These are phyloP conservation scores for Eulithis prunata DNA, from an alignment of 2,888 invertebrate genomes.

Conservation along the genomic window DNA sequence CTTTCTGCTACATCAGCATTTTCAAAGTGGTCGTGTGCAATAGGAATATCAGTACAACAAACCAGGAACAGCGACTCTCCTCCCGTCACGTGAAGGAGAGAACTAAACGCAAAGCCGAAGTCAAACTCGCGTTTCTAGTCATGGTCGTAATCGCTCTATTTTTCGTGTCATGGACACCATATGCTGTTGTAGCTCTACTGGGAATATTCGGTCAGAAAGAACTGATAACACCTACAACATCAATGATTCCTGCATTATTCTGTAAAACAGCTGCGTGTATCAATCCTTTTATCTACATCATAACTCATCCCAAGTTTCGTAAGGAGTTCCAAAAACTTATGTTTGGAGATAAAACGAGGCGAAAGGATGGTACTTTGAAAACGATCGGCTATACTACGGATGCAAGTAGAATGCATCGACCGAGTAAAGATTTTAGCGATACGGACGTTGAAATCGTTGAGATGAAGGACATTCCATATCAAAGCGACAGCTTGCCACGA, in stretches of 20 bases:
- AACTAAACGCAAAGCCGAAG: constrained; percentile 88
- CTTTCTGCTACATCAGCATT: constrained; percentile 89
- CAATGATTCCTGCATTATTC: constrained; percentile 91
- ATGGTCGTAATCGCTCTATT: constrained; percentile 89
- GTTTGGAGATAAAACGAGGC: constrained; percentile 67
- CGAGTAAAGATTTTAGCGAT: constrained; percentile 74
- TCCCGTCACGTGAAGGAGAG: constrained; percentile 85
- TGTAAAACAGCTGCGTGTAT: constrained; percentile 92
- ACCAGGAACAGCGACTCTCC: constrained; percentile 78
- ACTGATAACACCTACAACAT: constrained; percentile 87
- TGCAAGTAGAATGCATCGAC: constrained; percentile 60
- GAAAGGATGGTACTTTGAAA: constrained; percentile 69
- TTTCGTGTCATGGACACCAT: constrained; percentile 93
- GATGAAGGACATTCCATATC: constrained; percentile 78
- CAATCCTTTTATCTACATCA: constrained; percentile 92
- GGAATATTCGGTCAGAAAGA: constrained; percentile 88
- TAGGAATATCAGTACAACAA: constrained; percentile 72
- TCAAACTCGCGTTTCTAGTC: constrained; percentile 88
- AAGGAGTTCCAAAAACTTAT: constrained; percentile 83
- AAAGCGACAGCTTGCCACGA: constrained; percentile 46
- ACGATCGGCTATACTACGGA: constrained; percentile 68
- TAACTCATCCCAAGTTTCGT: constrained; percentile 91
- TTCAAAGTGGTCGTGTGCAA: constrained; percentile 85
- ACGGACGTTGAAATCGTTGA: constrained; percentile 82
- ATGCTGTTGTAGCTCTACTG: constrained; percentile 89